A percentile compares a stretch with the other conserved stretches of the same genome.
Evolutionary conservation across 1,140 invertebrate genomes (phyloP).

Genomic region (Vanessa tameamea): DNA sequence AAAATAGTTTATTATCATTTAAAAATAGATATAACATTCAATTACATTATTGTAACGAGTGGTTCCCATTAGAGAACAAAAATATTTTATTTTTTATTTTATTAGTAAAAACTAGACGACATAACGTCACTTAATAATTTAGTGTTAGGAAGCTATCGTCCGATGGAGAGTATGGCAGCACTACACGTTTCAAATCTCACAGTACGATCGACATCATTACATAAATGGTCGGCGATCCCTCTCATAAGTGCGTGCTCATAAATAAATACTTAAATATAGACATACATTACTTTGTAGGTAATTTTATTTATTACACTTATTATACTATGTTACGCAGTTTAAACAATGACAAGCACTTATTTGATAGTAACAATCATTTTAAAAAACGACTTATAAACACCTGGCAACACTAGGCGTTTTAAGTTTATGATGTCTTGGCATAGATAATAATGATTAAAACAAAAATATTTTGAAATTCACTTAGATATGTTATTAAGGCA

Average conservation of each 20-base stretch:
- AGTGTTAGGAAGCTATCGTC: conserved; percentile 68
- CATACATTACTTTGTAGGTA: conserved; percentile 68
- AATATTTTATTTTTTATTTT: conserved; percentile 65
- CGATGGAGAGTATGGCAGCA: conserved; percentile 59
- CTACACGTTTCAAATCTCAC: conserved; percentile 45
- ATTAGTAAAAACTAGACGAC: conserved; percentile 76
- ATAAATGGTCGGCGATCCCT: conserved; percentile 47
- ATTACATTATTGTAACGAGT: conserved; percentile 70
- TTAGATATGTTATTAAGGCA: conserved; percentile 81
- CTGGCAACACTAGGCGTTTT: conserved; percentile 27
- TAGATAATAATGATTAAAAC: conserved; percentile 53
- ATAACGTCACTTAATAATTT: conserved; percentile 57
- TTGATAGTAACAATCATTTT: conserved; percentile 1
- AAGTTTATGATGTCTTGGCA: conserved; percentile 14
- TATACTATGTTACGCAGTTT: conserved; percentile 64
- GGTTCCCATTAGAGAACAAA: conserved; percentile 71
- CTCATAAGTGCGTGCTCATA: conserved; percentile 30
- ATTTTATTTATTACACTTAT: conserved; percentile 45
- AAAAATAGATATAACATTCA: conserved; percentile 78
- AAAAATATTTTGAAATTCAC: conserved; percentile 71
- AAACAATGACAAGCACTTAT: conserved; percentile 68
- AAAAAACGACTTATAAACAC: conserved; percentile 28
- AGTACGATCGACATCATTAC: conserved; percentile 22
- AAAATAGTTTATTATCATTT: conserved; percentile 59
- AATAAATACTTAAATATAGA: conserved; percentile 76